Base-by-base conservation (phyloP, 1,140 invertebrate genomes). In the Macrosteles quadrilineatus region DNA sequence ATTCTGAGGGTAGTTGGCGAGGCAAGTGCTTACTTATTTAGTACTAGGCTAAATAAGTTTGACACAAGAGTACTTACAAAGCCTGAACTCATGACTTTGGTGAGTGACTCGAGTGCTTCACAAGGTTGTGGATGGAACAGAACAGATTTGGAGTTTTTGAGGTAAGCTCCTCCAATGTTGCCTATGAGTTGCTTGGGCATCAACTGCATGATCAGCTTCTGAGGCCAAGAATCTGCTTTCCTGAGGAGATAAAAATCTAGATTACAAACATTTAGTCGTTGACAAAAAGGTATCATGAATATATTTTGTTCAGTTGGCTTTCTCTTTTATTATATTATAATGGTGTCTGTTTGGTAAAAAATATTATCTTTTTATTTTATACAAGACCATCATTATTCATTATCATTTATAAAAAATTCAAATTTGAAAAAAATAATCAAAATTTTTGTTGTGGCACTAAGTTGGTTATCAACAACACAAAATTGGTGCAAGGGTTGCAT, bases 41-140 rank as follows among this genome's bases (percentile, higher is more conserved):
- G n/a, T n/a, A n/a, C n/a, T n/a, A n/a, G n/a, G n/a, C n/a, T n/a
- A n/a, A n/a, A n/a, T n/a, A n/a, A n/a, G n/a, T n/a, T n/a, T n/a
- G n/a, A n/a, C n/a, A n/a, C n/a, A n/a, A n/a, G n/a, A n/a, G n/a
- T 75, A 90, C 91, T 91, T 86, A 95, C 95, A 87, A 92, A 96
- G 73, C 94, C 93, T 74, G 87, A 89, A 55, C 89, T 91, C 94
- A 98, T 96, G 55, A 96, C 90, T 84, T 91, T 94, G 6, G 92
- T 94, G 2, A 98, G 83, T 0, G 92, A 90, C 53, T 91, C 90
- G 11, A 95, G 79, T 4, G 91, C 90, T 68, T 95, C 93, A 73
- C 91, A 91, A 50, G 84, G 84, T 77, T 90, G 86, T 1, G 88
- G 87, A 81, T 94, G 90, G 80, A 95, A 94, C 6, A 92, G 81